Percentiles rank a stretch among this genome's conserved stretches.
These are phyloP conservation scores for Xenopus laevis DNA, from an alignment of 2,113 vertebrate species.

Conservation along the genomic window DNA sequence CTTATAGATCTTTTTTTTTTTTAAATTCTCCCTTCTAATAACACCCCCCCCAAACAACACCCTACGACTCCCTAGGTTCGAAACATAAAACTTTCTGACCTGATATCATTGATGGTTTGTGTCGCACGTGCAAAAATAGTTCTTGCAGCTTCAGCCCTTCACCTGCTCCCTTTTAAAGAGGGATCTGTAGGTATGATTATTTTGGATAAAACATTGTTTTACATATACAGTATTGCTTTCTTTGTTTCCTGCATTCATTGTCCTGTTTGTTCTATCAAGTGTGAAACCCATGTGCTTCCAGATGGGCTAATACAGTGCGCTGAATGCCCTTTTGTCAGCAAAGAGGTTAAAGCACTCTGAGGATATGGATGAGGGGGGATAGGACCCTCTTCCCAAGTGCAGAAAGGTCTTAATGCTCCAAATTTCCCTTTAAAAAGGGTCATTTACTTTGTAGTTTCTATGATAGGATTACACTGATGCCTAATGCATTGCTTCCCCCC, in stretches of 20 bases:
- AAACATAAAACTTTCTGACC: slow-evolving; percentile 62
- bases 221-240: slow-evolving; percentile 83
- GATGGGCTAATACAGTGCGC: background rate
- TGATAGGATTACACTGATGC: slow-evolving; percentile 13
- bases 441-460: slow-evolving; percentile 54
- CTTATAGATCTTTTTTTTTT: slow-evolving; percentile 61
- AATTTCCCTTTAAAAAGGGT: slow-evolving; percentile 53
- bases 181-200: slow-evolving; percentile 74
- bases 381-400: background rate
- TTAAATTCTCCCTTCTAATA: background rate
- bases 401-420: background rate
- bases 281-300: slow-evolving; percentile 58
- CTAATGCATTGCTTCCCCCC: slow-evolving; percentile 6
- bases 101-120: slow-evolving; percentile 54
- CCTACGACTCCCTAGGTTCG: too few relatives aligned
- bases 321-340: background rate
- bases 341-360: background rate
- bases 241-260: slow-evolving; percentile 72
- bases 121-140: slow-evolving; percentile 76
- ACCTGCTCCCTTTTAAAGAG: slow-evolving; percentile 71
- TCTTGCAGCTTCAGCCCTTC: slow-evolving; percentile 70
- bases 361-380: background rate
- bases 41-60: slow-evolving; percentile 47
- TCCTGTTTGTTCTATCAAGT: slow-evolving; percentile 69
- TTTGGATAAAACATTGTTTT: slow-evolving; percentile 64